Percentiles rank a stretch among this genome's conserved stretches.
Conservation (phyloP, 2,113 vertebrate genomes). For the Muscicapa adusta region DNA sequence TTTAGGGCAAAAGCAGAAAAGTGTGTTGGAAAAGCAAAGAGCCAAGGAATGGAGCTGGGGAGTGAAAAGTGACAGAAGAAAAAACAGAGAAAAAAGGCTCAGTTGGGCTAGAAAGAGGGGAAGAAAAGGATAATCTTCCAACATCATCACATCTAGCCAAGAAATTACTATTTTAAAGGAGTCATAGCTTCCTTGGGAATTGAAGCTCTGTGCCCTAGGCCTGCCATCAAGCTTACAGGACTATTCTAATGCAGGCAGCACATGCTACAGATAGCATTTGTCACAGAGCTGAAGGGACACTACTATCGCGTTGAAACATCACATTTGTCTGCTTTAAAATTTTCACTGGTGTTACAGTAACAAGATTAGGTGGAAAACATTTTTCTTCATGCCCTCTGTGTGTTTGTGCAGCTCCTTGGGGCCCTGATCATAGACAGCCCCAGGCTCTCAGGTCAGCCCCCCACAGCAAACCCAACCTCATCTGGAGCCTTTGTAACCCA, state of each 20-base stretch:
- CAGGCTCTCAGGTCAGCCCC: rapidly evolving
- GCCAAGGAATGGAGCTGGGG: background rate
- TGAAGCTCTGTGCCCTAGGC: background rate
- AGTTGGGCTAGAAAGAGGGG: background rate
- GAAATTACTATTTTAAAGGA: background rate
- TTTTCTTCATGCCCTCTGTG: background rate
- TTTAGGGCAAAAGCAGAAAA: background rate
- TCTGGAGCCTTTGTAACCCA: background rate
- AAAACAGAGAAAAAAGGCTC: background rate
- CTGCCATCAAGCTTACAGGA: background rate
- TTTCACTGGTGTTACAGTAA: conserved; percentile 41
- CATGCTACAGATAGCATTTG: background rate
- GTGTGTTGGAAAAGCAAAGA: background rate
- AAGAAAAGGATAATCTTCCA: background rate
- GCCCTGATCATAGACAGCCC: background rate
- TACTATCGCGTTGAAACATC: background rate
- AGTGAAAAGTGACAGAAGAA: background rate
- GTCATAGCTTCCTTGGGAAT: background rate
- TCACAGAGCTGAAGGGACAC: background rate
- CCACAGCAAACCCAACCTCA: background rate
- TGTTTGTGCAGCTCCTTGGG: background rate
- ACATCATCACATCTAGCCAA: background rate
- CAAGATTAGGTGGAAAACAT: background rate
- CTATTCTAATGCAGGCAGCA: background rate
- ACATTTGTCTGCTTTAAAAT: background rate